Evolutionary conservation across 2,797 vertebrate genomes (phyloP).

Genomic region (Hapalemur alaotrensis): DNA sequence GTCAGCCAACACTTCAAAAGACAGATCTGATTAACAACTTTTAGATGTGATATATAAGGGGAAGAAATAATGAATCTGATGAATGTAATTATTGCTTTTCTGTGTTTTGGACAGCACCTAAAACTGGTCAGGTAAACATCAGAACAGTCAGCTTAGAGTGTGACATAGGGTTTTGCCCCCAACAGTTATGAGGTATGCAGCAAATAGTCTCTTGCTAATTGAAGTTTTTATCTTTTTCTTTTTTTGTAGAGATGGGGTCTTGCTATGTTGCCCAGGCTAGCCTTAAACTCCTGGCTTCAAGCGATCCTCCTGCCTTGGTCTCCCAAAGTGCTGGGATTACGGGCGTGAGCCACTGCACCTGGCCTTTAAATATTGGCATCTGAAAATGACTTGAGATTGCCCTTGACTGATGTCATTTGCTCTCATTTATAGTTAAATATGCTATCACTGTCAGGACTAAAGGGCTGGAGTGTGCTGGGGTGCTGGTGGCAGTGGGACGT

Average conservation of each 20-base stretch:
- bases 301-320: not conserved
- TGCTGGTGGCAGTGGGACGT: accelerated
- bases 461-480: not conserved
- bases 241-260: too few species aligned
- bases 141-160: not conserved
- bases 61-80: not conserved
- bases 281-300: not conserved
- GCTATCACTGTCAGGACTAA: not conserved
- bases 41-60: not conserved
- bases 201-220: not conserved
- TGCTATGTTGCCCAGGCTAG: not conserved
- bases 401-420: not conserved
- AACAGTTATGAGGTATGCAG: not conserved
- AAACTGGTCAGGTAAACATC: not conserved
- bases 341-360: not conserved
- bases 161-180: not conserved
- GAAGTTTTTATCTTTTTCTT: not conserved
- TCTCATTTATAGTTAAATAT: not conserved
- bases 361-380: not conserved
- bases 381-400: not conserved
- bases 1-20: not conserved
- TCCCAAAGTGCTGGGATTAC: not conserved
- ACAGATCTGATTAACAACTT: not conserved
- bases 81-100: not conserved
- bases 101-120: not conserved